phyloP scores from a whole-genome alignment of 2,797 vertebrate species.

The Micropoecilia bifurca region DNA sequence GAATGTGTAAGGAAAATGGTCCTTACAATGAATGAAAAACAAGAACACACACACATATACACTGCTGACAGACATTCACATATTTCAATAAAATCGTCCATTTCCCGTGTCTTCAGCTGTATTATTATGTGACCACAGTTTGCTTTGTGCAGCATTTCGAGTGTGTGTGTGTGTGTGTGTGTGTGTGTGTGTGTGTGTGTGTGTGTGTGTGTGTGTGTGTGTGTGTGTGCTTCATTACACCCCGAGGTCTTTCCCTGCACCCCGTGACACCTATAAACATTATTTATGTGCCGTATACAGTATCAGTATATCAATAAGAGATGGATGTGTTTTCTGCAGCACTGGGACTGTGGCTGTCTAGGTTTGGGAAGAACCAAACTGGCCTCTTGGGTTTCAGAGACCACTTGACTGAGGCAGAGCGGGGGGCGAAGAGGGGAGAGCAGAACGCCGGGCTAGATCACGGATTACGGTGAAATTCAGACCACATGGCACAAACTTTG shows the following conservation, averaged over 20 bases:
- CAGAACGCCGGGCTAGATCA: conserved; percentile 60
- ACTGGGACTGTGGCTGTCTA: conserved; percentile 24
- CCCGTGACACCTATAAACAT: conserved; percentile 56
- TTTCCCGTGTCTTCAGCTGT: conserved; percentile 66
- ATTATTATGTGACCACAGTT: conserved; percentile 62
- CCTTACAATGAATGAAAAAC: conserved; percentile 2
- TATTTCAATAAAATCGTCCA: conserved; percentile 67
- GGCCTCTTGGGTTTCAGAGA: conserved; percentile 48
- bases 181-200: not conserved
- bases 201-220: not conserved
- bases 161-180: conserved; percentile 17
- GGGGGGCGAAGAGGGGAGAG: conserved; percentile 48
- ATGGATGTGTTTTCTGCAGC: conserved; percentile 35
- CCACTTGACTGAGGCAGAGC: conserved; percentile 41
- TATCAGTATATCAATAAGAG: conserved; percentile 27
- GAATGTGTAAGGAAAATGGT: no score
- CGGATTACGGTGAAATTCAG: conserved; percentile 74
- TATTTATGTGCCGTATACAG: conserved; percentile 46
- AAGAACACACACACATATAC: conserved; percentile 21
- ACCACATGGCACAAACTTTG: conserved; percentile 76
- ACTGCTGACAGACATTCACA: conserved; percentile 60
- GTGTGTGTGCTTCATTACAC: conserved; percentile 15
- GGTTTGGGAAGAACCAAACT: conserved; percentile 37
- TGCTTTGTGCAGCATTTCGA: conserved; percentile 19
- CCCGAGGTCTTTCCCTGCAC: conserved; percentile 38